Evolutionary conservation across 2,888 invertebrate genomes (phyloP).

Genomic region (Agonopterix alstromeriana): DNA sequence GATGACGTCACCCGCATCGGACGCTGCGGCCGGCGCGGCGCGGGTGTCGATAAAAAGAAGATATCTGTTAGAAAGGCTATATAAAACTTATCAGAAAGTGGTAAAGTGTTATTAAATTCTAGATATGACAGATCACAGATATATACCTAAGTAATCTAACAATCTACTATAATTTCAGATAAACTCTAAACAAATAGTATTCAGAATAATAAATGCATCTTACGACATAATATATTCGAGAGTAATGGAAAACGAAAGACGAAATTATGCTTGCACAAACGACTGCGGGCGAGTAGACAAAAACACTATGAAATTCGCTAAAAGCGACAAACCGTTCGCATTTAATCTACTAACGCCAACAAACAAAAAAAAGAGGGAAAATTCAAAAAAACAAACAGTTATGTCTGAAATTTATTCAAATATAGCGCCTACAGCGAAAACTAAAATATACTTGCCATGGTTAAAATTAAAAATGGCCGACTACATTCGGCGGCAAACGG

Average conservation of each 20-base stretch:
- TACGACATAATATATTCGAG: conserved; percentile 46
- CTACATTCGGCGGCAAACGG: too few species aligned
- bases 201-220: conserved; percentile 37
- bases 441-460: not conserved
- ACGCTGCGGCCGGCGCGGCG: too few species aligned
- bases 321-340: conserved; percentile 15
- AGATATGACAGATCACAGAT: too few species aligned
- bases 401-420: too few species aligned
- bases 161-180: conserved; percentile 37
- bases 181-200: conserved; percentile 28
- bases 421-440: not conserved
- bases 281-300: conserved; percentile 38
- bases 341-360: conserved; percentile 10
- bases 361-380: conserved; percentile 8
- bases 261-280: conserved; percentile 35
- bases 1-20: too few species aligned
- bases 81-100: too few species aligned
- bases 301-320: not conserved
- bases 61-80: too few species aligned
- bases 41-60: too few species aligned
- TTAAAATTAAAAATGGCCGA: too few species aligned
- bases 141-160: too few species aligned
- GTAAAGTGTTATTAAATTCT: too few species aligned
- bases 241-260: conserved; percentile 39
- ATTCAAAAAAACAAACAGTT: not conserved